Evolutionary conservation across 2,113 vertebrate species (phyloP).

Genomic region (Oncorhynchus kisutch): DNA sequence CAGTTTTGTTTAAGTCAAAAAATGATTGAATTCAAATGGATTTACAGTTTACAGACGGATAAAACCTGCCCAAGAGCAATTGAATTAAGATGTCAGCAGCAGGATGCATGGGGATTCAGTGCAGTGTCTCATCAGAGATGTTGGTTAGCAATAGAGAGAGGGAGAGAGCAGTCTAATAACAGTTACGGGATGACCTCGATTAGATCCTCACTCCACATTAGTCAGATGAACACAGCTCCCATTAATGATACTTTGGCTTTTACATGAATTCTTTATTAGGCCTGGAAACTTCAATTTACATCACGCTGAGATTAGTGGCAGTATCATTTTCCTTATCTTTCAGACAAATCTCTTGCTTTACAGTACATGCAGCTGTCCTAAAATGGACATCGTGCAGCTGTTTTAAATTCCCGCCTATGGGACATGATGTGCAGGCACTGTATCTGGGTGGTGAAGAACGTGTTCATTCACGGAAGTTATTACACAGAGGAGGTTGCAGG

Average conservation of each 20-base stretch:
- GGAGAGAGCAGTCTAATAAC: slow-evolving; percentile 17
- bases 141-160: slow-evolving; percentile 3
- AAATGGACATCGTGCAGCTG: background rate
- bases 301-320: slow-evolving; percentile 24
- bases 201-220: slow-evolving; percentile 41
- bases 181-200: background rate
- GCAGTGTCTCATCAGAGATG: slow-evolving; percentile 19
- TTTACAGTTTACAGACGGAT: slow-evolving; percentile 9
- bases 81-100: slow-evolving; percentile 50
- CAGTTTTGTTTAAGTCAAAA: no score
- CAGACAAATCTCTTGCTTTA: background rate
- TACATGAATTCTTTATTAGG: slow-evolving; percentile 46
- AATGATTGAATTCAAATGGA: no score
- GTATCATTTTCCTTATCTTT: background rate
- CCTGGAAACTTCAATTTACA: slow-evolving; percentile 44
- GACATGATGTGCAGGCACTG: background rate
- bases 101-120: slow-evolving; percentile 26
- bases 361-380: background rate
- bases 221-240: slow-evolving; percentile 17
- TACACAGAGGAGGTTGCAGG: slow-evolving; percentile 10
- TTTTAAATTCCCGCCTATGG: background rate
- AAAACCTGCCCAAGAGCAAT: slow-evolving; percentile 30
- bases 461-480: slow-evolving; percentile 35
- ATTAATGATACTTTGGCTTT: slow-evolving; percentile 45
- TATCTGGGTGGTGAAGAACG: slow-evolving; percentile 18